Evolutionary conservation across 2,113 vertebrate species (phyloP).

Genomic region (Helogale parvula): DNA sequence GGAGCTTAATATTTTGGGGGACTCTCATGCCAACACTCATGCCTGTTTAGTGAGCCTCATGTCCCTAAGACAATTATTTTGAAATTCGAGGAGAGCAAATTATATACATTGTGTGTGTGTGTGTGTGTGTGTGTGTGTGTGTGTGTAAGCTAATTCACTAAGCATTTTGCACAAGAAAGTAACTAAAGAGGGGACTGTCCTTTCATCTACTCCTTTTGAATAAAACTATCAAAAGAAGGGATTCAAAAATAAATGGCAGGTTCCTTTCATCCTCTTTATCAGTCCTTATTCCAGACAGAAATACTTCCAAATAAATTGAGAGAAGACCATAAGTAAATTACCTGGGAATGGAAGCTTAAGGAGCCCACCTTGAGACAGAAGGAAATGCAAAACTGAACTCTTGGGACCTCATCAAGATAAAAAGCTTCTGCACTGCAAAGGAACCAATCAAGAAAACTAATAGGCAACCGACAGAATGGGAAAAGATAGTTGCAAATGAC

Average conservation of each 20-base stretch:
- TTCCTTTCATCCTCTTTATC: neutral
- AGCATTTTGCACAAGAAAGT: constrained; percentile 36
- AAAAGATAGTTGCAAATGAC: too few species aligned
- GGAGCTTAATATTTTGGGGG: constrained; percentile 19
- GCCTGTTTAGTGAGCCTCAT: neutral
- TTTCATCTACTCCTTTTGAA: neutral
- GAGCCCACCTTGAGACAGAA: neutral
- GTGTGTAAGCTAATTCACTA: constrained; percentile 25
- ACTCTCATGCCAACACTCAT: neutral
- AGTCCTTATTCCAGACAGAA: neutral
- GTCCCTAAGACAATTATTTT: constrained; percentile 44
- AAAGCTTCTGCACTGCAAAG: too few species aligned
- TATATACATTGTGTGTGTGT: neutral
- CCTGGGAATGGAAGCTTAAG: neutral
- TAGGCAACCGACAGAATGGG: too few species aligned
- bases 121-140: too few species aligned
- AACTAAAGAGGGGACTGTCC: neutral
- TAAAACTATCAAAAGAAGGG: neutral
- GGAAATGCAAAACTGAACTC: too few species aligned
- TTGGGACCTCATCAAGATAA: too few species aligned
- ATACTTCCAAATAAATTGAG: neutral
- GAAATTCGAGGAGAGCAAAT: constrained; percentile 57
- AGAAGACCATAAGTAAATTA: neutral
- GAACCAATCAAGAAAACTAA: too few species aligned
- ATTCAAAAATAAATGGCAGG: neutral